Base-by-base conservation (phyloP, 2,113 vertebrate species). In the Equus quagga region DNA sequence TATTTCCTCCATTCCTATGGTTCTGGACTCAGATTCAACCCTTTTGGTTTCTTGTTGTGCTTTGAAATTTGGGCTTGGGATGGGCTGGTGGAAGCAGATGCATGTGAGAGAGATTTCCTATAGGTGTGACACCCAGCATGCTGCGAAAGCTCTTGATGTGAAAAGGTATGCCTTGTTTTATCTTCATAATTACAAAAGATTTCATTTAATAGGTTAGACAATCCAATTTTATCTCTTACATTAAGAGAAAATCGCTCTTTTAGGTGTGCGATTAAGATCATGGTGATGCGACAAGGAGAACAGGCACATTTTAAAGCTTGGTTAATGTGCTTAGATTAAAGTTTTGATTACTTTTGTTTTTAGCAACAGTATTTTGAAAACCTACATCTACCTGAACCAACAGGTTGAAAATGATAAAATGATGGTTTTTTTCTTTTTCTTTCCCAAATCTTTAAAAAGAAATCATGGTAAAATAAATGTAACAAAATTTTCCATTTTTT, bases 181-280 rank as follows among this genome's bases (percentile, higher is more conserved):
- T 70, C 73, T 73, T 96, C 3, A 0, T 6, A 28, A 91, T 69
- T 91, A 70, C 54, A 89, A 56, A 82, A 96, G 83, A 3, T 96
- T 98, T n/a, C 92, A 96, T 96, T 94, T 76, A 67, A 62, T 65
- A 79, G 18, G 44, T n/a, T 54, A 86, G 88, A 83, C 80, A 51
- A 70, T 93, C 81, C 0, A 26, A 97, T 97, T 92, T 8, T 1
- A 44, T 97, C 94, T 96, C 88, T 65, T 0, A 0, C 14, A 41
- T 8, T 91, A 72, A 94, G 95, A 97, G 70, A 56, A 33, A 96
- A 83, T 44, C 8, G 12, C 51, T 91, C 73, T 36, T 49, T 67
- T 78, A 79, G n/a, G 67, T 58, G 33, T 73, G 28, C n/a, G 70
- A 56, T 81, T 5, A 31, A 44, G 67, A 73, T 13, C 13, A 18